Conservation (phyloP, 2,797 vertebrate species). For the Limosa lapponica region DNA sequence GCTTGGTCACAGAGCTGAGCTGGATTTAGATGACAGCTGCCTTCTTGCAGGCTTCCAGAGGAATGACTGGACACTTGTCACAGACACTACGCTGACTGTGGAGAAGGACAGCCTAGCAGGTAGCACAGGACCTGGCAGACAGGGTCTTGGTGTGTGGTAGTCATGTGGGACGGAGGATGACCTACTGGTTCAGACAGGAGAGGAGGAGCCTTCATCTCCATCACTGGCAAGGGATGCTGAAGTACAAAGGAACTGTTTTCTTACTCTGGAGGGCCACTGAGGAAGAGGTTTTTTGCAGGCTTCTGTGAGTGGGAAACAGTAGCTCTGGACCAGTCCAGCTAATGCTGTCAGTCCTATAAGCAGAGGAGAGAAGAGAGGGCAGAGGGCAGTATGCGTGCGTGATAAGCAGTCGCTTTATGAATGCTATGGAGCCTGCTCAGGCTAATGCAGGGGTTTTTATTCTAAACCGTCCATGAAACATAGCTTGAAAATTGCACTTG, state of each 20-base stretch:
- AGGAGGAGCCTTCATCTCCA: not conserved
- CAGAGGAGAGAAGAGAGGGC: not conserved
- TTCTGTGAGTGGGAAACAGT: not conserved
- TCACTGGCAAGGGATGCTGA: not conserved
- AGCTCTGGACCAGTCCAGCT: not conserved
- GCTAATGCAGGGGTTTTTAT: not conserved
- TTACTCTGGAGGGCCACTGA: not conserved
- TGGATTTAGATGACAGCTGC: not conserved
- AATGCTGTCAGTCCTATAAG: not conserved
- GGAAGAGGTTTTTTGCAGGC: not conserved
- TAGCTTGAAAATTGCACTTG: constrained; percentile 12
- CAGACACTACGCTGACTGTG: not conserved
- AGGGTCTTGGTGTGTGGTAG: not conserved
- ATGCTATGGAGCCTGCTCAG: not conserved
- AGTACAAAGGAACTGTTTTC: not conserved
- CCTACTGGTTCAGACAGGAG: not conserved
- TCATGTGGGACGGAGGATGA: not conserved
- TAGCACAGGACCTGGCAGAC: not conserved
- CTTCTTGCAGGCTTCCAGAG: not conserved
- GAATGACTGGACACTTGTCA: not conserved
- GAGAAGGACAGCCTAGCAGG: not conserved
- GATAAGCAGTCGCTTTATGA: not conserved
- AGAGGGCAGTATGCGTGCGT: not conserved
- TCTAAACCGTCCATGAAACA: not conserved
- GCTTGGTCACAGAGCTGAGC: not conserved